Evolutionary conservation across 2,797 vertebrate genomes (phyloP), one percentile per base, ranked within the genome.

Genomic region (Phrynocephalus guinanensis): DNA sequence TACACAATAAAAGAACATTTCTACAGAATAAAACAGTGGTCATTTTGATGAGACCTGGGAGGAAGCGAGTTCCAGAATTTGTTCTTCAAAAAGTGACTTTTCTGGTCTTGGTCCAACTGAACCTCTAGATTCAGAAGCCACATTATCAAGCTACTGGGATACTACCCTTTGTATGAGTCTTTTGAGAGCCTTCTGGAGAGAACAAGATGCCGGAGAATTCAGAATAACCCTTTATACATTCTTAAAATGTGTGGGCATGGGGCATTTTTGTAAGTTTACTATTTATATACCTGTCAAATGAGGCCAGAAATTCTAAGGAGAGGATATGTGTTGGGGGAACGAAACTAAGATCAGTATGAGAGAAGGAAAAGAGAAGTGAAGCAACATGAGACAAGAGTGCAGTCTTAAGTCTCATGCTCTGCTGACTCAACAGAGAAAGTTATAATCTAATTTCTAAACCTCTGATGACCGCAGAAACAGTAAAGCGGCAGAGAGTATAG

Each of bases 401-500:
- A 33, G n/a, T 50, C 30, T 8, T 38, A 56, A 33, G 11, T 6
- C 52, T 85, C 20, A 26, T 70, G 82, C 72, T 86, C 52, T 78
- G 83, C 89, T 56, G 56, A 5, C 2, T 92, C 77, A 84, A n/a
- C 84, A 90, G 79, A 91, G 60, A 48, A 90, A 92, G 85, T 26
- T 33, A 75, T 71, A 86, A 85, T 88, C 77, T 79, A 79, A 84
- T 84, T 79, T 70, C 52, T 50, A 60, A 60, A 70, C 71, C 80
- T 82, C 5, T 22, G 26, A 18, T 88, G 78, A 86, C 48, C 56
- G 7, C 81, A 87, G 71, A 91, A 56, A 79, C 30, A 66, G 24
- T 16, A 70, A 91, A 30, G 52, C 70, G 73, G 86, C 75, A 26
- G 70, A 84, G 7, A 86, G 77, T 72, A 89, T 83, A 87, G 18